Evolutionary conservation across 2,888 invertebrate genomes (phyloP).

Genomic region (Pyralis farinalis): DNA sequence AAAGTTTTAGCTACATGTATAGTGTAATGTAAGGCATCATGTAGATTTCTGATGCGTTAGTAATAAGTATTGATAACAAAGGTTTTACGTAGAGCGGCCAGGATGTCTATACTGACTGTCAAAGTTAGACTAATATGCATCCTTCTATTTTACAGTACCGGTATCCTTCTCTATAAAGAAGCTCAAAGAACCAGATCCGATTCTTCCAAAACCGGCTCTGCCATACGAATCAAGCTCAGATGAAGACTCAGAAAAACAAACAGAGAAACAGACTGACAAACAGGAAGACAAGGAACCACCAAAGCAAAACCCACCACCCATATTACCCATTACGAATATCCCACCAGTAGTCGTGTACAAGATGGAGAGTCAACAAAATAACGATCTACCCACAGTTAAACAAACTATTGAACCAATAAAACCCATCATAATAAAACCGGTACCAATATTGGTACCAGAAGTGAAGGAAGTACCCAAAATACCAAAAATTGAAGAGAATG

Average conservation of each 20-base stretch:
- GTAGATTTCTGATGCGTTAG: too few species aligned
- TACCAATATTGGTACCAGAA: conserved; percentile 23
- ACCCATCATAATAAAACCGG: conserved; percentile 10
- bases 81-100: too few species aligned
- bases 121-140: too few species aligned
- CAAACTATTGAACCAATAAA: conserved; percentile 23
- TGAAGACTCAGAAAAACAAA: conserved; percentile 77
- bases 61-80: too few species aligned
- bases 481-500: conserved; percentile 21
- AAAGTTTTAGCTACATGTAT: too few species aligned
- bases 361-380: conserved; percentile 43
- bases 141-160: conserved; percentile 76
- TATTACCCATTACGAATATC: conserved; percentile 27
- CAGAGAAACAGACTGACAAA: conserved; percentile 31
- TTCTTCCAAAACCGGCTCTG: conserved; percentile 86
- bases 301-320: conserved; percentile 23
- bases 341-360: conserved; percentile 60
- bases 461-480: conserved; percentile 25
- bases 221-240: conserved; percentile 89
- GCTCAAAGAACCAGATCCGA: conserved; percentile 85
- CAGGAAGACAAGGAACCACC: conserved; percentile 27
- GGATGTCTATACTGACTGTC: too few species aligned
- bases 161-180: conserved; percentile 94
- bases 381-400: conserved; percentile 37
- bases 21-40: too few species aligned